Evolutionary conservation across 1,140 invertebrate genomes (phyloP).

Genomic region (Zaprionus camerounensis): DNA sequence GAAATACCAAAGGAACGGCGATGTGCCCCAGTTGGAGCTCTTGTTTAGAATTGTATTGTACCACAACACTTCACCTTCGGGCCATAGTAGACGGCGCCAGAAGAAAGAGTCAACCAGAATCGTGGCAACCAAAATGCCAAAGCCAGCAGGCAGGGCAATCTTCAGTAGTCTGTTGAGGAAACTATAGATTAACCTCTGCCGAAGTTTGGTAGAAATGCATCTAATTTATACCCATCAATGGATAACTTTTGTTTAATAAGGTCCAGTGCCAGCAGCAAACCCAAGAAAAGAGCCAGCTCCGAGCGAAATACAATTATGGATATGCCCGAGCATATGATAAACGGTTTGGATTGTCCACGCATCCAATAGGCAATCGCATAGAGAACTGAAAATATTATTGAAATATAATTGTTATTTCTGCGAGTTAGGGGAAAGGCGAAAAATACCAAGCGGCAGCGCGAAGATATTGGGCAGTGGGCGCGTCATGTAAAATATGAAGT

Average conservation of each 20-base stretch:
- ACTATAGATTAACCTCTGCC: constrained; percentile 1
- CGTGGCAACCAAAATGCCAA: constrained; percentile 89
- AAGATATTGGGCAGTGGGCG: constrained; percentile 98
- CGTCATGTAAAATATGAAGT: constrained; percentile 98
- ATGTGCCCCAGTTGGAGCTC: constrained; percentile 98
- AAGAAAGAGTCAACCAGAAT: constrained; percentile 96
- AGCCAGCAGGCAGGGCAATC: constrained; percentile 89
- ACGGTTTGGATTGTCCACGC: constrained; percentile 89
- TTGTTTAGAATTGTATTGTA: constrained; percentile 98
- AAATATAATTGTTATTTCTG: not conserved
- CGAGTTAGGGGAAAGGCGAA: constrained; percentile 29
- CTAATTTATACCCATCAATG: constrained; percentile 85
- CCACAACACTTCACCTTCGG: constrained; percentile 98
- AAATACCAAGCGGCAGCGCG: constrained; percentile 94
- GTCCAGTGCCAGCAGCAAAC: constrained; percentile 93
- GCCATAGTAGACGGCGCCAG: constrained; percentile 96
- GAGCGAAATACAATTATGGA: constrained; percentile 96
- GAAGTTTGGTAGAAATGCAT: not conserved
- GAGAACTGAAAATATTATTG: constrained; percentile 89
- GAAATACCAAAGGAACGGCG: constrained; percentile 99
- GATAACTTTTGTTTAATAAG: constrained; percentile 87
- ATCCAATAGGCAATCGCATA: constrained; percentile 95
- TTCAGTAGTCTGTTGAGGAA: constrained; percentile 88
- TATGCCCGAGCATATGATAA: constrained; percentile 93
- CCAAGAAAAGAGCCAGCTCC: constrained; percentile 95